Conservation (phyloP, 1,140 invertebrate species). For the Lethocerus indicus region DNA sequence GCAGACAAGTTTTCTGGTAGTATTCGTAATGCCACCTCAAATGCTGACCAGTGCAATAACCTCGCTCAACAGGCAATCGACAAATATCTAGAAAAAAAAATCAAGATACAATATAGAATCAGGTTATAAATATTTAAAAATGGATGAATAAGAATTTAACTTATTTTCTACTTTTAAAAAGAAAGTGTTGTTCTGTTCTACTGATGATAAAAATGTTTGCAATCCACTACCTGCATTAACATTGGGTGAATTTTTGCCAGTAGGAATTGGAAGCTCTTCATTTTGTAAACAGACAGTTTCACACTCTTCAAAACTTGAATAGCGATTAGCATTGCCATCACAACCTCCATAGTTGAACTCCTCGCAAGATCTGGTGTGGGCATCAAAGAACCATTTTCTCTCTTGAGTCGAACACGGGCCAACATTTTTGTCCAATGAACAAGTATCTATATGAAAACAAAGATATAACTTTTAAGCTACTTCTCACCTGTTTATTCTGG, state of each 20-base stretch:
- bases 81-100: constrained; percentile 33
- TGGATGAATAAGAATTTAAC: background rate
- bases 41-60: constrained; percentile 33
- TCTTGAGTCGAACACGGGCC: constrained; percentile 50
- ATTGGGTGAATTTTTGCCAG: constrained; percentile 3
- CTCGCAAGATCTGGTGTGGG: constrained; percentile 38
- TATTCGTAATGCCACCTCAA: constrained; percentile 42
- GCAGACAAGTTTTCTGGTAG: constrained; percentile 29
- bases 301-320: constrained; percentile 33
- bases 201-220: no score
- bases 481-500: no score
- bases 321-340: constrained; percentile 52
- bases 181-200: no score
- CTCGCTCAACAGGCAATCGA: constrained; percentile 30
- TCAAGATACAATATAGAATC: background rate
- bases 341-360: constrained; percentile 48
- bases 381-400: constrained; percentile 57
- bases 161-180: background rate
- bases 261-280: background rate
- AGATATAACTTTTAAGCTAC: background rate
- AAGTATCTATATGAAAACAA: constrained; percentile 33
- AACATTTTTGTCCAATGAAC: constrained; percentile 46
- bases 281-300: background rate
- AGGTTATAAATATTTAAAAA: no score
- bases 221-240: constrained; percentile 3